These are phyloP conservation scores for Aradus depressus DNA, from an alignment of 2,888 invertebrate species.

Conservation along the genomic window DNA sequence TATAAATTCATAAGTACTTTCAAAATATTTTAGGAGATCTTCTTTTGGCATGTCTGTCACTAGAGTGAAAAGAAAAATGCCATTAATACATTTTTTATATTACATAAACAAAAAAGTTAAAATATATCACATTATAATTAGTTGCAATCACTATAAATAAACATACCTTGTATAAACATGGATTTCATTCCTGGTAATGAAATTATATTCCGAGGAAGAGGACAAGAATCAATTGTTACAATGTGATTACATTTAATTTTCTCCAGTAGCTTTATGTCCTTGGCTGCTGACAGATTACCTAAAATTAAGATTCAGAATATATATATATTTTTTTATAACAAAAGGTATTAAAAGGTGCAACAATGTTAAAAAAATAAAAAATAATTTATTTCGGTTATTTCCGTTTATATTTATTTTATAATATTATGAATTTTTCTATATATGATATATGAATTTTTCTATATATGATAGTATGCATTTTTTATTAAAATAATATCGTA, in stretches of 20 bases:
- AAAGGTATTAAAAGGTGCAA: not conserved
- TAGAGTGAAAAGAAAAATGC: slow-evolving; percentile 36
- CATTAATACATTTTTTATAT: not conserved
- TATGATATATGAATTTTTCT: too few species aligned
- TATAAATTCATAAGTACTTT: slow-evolving; percentile 67
- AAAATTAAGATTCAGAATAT: slow-evolving; percentile 27
- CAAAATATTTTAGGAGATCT: slow-evolving; percentile 68
- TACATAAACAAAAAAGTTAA: slow-evolving; percentile 7
- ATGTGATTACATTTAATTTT: slow-evolving; percentile 60
- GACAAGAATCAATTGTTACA: slow-evolving; percentile 73
- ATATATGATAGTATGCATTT: too few species aligned
- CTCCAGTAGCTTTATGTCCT: slow-evolving; percentile 54
- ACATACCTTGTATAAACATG: slow-evolving; percentile 60
- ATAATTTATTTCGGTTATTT: too few species aligned
- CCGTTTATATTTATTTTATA: too few species aligned
- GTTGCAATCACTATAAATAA: not conserved
- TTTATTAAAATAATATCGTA: too few species aligned
- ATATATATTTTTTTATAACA: not conserved
- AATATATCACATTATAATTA: slow-evolving; percentile 4
- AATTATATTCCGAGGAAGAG: slow-evolving; percentile 61
- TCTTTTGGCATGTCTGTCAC: slow-evolving; percentile 75
- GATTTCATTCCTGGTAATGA: slow-evolving; percentile 54
- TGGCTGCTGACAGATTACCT: slow-evolving; percentile 73
- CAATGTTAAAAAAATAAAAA: too few species aligned
- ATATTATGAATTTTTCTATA: too few species aligned